Conservation (phyloP, 2,888 invertebrate genomes). For the Drosophila atripex region DNA sequence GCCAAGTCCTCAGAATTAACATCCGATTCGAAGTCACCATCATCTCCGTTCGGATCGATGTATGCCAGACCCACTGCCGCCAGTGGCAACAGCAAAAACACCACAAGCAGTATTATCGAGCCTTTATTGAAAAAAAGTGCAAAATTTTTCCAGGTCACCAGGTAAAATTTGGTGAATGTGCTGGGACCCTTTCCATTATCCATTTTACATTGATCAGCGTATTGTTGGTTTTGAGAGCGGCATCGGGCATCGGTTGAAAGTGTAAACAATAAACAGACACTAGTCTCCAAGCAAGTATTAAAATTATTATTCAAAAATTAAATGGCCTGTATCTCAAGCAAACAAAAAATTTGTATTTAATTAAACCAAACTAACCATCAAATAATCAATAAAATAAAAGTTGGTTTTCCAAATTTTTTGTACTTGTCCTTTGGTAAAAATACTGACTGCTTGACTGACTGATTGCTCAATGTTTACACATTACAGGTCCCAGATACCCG, state of each 20-base stretch:
- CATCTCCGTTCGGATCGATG: too few species aligned
- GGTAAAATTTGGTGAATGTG: not conserved
- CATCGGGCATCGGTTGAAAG: not conserved
- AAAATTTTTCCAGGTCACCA: not conserved
- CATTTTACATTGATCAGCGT: not conserved
- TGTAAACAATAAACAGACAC: not conserved
- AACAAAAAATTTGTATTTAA: too few species aligned
- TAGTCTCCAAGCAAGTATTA: not conserved
- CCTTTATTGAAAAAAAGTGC: not conserved
- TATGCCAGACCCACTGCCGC: too few species aligned
- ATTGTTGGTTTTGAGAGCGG: not conserved
- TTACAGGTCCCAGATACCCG: conserved; percentile 12
- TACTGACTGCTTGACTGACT: too few species aligned
- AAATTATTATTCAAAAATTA: conserved; percentile 41
- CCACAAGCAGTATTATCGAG: not conserved
- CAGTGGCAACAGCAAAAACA: not conserved
- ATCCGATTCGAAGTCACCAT: too few species aligned
- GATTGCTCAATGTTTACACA: conserved; percentile 55
- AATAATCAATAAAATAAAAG: too few species aligned
- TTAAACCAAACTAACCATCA: too few species aligned
- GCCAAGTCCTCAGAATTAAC: too few species aligned
- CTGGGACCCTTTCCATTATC: not conserved
- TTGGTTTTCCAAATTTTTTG: too few species aligned
- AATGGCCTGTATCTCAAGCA: too few species aligned
- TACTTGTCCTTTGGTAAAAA: too few species aligned